Conservation (phyloP, 2,113 vertebrate species). For the Dromaius novaehollandiae region DNA sequence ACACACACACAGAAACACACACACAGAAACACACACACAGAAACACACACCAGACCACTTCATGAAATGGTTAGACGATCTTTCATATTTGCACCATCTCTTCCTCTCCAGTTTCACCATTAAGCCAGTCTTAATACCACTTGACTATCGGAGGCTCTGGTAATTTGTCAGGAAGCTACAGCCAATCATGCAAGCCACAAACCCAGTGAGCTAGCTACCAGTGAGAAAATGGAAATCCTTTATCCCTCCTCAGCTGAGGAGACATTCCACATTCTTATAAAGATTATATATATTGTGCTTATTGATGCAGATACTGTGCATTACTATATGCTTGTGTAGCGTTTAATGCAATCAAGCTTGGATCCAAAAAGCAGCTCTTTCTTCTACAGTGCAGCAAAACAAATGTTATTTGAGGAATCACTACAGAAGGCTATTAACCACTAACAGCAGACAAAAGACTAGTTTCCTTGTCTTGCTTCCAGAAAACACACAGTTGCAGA, state of each 20-base stretch:
- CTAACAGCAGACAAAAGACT: not conserved
- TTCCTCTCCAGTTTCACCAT: not conserved
- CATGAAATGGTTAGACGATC: not conserved
- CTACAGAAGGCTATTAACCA: not conserved
- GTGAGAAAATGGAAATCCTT: not conserved
- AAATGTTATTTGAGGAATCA: not conserved
- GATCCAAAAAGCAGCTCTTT: not conserved
- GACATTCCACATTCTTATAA: not conserved
- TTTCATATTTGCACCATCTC: not conserved
- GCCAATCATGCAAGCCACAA: not conserved
- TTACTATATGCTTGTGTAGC: not conserved
- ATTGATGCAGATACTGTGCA: not conserved
- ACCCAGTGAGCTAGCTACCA: not conserved
- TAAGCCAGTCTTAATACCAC: not conserved
- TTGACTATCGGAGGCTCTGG: not conserved
- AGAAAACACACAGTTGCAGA: not conserved
- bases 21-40: no score
- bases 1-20: no score
- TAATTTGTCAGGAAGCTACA: not conserved
- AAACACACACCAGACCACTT: not conserved
- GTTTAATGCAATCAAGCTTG: not conserved
- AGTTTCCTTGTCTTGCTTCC: not conserved
- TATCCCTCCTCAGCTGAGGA: not conserved
- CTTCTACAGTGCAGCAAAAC: not conserved
- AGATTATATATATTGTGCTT: rapidly evolving